A percentile compares a stretch with the other conserved stretches of the same genome.
phyloP scores from a whole-genome alignment of 2,888 invertebrate genomes.

The Nymphalis polychloros region DNA sequence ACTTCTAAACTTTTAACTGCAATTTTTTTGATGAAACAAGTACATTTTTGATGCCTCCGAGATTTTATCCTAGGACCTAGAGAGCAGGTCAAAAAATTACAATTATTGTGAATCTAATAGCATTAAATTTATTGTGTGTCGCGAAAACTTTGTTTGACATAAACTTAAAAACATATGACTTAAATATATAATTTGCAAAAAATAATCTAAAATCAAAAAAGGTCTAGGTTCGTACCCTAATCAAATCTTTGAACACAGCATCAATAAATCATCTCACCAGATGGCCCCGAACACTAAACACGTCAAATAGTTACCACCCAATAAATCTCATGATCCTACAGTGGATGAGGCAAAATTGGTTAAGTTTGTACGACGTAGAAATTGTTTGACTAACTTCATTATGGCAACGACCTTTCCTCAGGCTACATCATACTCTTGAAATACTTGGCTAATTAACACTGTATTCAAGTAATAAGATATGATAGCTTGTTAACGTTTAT shows the following conservation, averaged over 20 bases:
- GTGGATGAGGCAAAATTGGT: constrained; percentile 58
- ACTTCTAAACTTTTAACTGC: no score
- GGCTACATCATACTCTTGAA: constrained; percentile 25
- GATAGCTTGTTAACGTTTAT: constrained; percentile 13
- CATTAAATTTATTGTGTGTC: no score
- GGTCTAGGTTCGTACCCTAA: constrained; percentile 1
- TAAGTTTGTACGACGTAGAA: constrained; percentile 66
- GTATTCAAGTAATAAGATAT: constrained; percentile 14
- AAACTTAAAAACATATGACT: no score
- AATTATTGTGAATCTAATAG: no score
- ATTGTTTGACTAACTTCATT: constrained; percentile 56
- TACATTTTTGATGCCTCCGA: no score
- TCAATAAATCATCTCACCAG: constrained; percentile 25
- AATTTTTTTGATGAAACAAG: no score
- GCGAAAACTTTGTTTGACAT: no score
- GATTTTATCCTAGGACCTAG: no score
- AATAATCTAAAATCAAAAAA: neutral
- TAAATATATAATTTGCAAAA: neutral
- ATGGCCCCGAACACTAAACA: constrained; percentile 36
- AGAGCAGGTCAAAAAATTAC: no score
- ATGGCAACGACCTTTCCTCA: constrained; percentile 48
- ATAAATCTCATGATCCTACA: constrained; percentile 50
- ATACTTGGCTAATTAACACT: constrained; percentile 18
- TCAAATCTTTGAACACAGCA: neutral
- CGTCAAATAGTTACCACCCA: constrained; percentile 44